These are phyloP conservation scores for Drosophila busckii DNA, from an alignment of 1,140 invertebrate genomes.

Conservation along the genomic window DNA sequence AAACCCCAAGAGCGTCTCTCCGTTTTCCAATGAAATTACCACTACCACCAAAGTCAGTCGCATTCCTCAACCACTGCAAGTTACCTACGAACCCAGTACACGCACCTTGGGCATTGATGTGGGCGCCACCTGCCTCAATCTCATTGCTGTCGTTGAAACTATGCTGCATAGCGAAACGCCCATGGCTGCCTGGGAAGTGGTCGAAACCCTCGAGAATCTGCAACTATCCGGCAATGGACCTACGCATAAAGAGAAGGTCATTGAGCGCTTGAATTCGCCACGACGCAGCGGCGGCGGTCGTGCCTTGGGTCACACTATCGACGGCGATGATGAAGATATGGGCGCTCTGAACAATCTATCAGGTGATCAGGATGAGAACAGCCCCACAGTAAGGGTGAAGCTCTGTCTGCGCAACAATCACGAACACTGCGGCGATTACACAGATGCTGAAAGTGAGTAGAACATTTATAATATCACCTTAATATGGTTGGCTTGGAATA, in stretches of 20 bases:
- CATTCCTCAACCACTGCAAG: constrained; percentile 88
- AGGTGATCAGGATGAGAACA: constrained; percentile 81
- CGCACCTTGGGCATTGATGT: constrained; percentile 88
- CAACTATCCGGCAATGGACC: constrained; percentile 84
- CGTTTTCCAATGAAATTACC: constrained; percentile 89
- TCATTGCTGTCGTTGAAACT: constrained; percentile 86
- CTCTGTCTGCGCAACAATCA: constrained; percentile 88
- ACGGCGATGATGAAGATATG: constrained; percentile 68
- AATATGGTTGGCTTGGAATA: too few species aligned
- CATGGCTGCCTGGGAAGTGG: constrained; percentile 84
- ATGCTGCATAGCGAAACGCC: constrained; percentile 81
- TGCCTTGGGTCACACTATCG: constrained; percentile 79
- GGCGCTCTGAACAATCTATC: constrained; percentile 80
- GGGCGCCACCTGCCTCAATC: constrained; percentile 85
- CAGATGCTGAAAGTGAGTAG: constrained; percentile 88
- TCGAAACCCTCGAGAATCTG: constrained; percentile 83
- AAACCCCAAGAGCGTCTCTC: constrained; percentile 90
- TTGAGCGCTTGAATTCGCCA: constrained; percentile 81
- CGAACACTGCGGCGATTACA: constrained; percentile 90
- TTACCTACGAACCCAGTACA: constrained; percentile 89
- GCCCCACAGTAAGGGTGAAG: constrained; percentile 86
- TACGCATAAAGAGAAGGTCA: constrained; percentile 84
- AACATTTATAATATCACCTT: too few species aligned
- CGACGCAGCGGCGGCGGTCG: constrained; percentile 78
- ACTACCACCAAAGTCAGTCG: constrained; percentile 90